These are phyloP conservation scores for Rallus crepitans DNA, from an alignment of 2,797 vertebrate genomes.

Conservation along the genomic window DNA sequence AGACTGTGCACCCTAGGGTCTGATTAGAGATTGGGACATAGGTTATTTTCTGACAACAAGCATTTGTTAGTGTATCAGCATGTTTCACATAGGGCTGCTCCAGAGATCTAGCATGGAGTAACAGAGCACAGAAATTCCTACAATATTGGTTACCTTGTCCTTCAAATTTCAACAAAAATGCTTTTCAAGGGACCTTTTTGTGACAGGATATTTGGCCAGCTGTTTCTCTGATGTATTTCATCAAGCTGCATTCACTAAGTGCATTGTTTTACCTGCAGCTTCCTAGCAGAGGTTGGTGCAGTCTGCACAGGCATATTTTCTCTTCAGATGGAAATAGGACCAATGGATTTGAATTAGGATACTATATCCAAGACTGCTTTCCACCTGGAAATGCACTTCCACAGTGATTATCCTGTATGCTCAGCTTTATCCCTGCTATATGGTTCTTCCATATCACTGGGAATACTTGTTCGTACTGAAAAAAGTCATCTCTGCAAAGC, in stretches of 20 bases:
- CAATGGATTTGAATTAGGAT: not conserved
- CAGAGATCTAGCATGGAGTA: not conserved
- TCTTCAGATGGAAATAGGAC: not conserved
- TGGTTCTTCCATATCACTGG: not conserved
- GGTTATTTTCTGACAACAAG: not conserved
- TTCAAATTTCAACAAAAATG: not conserved
- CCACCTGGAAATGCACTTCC: not conserved
- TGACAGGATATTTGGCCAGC: not conserved
- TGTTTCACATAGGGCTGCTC: not conserved
- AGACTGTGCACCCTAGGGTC: rapidly evolving
- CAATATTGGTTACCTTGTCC: not conserved
- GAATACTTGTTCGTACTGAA: not conserved
- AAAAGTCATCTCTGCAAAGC: not conserved
- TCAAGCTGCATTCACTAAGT: not conserved
- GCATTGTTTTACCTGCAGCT: not conserved
- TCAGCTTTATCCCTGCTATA: not conserved
- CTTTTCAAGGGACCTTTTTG: not conserved
- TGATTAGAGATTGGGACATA: not conserved
- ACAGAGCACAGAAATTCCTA: not conserved
- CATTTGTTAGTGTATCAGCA: not conserved
- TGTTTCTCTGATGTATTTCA: not conserved
- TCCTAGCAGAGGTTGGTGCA: not conserved
- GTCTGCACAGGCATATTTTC: not conserved
- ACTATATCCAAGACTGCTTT: not conserved
- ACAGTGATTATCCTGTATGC: not conserved